Conservation (phyloP, 2,797 vertebrate genomes). For the Rhodeus uyekii region DNA sequence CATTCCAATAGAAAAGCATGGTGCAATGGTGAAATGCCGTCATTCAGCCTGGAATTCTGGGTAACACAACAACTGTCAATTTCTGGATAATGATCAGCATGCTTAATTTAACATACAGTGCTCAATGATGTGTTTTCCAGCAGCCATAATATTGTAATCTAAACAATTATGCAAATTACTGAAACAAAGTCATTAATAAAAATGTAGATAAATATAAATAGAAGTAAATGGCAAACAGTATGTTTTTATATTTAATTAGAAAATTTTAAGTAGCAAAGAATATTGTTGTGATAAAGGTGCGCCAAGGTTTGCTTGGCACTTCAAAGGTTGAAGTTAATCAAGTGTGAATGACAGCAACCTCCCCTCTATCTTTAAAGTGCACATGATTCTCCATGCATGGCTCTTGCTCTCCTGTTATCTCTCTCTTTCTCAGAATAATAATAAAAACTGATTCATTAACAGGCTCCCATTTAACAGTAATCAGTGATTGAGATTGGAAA, state of each 20-base stretch:
- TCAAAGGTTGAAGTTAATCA: constrained; percentile 91
- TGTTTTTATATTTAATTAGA: constrained; percentile 78
- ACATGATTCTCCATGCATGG: constrained; percentile 24
- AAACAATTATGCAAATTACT: constrained; percentile 29
- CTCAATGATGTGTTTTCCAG: constrained; percentile 38
- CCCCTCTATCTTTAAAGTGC: constrained; percentile 28
- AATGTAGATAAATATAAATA: neutral
- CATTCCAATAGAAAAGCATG: constrained; percentile 58
- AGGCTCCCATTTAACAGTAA: constrained; percentile 88
- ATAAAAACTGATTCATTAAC: constrained; percentile 87
- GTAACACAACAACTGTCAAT: constrained; percentile 44
- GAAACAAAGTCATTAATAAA: constrained; percentile 38
- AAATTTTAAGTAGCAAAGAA: constrained; percentile 88
- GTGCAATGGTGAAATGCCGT: constrained; percentile 40
- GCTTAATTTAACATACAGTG: constrained; percentile 33
- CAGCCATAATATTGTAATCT: constrained; percentile 38
- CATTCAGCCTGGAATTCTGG: constrained; percentile 46
- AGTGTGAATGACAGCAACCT: constrained; percentile 86
- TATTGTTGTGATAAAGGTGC: constrained; percentile 83
- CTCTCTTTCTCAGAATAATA: constrained; percentile 64
- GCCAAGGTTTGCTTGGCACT: constrained; percentile 78
- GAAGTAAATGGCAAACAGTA: constrained; percentile 23
- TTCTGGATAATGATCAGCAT: constrained; percentile 33
- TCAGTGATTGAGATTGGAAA: constrained; percentile 88
- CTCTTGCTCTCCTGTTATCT: constrained; percentile 17